Evolutionary conservation across 2,888 invertebrate genomes (phyloP), one percentile per base, ranked within the genome.

Genomic region (Sesia apiformis): DNA sequence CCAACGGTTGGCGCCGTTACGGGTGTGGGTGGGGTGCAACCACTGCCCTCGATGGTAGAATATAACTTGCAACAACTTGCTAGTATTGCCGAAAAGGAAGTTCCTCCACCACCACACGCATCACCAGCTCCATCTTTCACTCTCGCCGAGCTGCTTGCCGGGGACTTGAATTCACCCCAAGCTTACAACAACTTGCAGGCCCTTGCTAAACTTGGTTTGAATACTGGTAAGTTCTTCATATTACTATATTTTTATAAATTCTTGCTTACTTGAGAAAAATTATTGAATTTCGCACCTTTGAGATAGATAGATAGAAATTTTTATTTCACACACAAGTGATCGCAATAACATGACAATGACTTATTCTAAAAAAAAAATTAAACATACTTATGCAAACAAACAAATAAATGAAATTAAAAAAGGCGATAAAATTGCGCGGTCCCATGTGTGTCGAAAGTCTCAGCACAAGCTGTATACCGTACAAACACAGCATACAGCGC

Each of bases 101-200:
- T 84, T 42, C 89, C 91, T 0, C 91, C 92, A 51, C 84, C 89
- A 40, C 80, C 89, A 64, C 75, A 91, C 76, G 84, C 91, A 70
- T 76, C 91, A 64, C 81, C 92, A 70, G 77, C 93, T 80, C 92
- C 93, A 59, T 91, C 93, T 62, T 95, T 96, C 65, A 94, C 93
- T 56, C 83, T 96, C 61, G 94, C 94, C 4, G 96, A 96, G 76
- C 86, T 96, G 56, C 91, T 96, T 56, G 92, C 93, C 57, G 95
- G 94, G 23, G 94, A 94, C 69, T 78, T 92, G 4, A 92, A 90
- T 65, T 91, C 92, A 0, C 93, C 93, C 65, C 94, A 95, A 68
- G 96, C 96, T 6, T 93, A 96, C 67, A 96, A 95, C 81, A 97
- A 97, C 85, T 90, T 97, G 62, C 96, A 97, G 74, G 96, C 96